Evolutionary conservation across 2,113 vertebrate genomes (phyloP).

Genomic region (Panthera tigris): DNA sequence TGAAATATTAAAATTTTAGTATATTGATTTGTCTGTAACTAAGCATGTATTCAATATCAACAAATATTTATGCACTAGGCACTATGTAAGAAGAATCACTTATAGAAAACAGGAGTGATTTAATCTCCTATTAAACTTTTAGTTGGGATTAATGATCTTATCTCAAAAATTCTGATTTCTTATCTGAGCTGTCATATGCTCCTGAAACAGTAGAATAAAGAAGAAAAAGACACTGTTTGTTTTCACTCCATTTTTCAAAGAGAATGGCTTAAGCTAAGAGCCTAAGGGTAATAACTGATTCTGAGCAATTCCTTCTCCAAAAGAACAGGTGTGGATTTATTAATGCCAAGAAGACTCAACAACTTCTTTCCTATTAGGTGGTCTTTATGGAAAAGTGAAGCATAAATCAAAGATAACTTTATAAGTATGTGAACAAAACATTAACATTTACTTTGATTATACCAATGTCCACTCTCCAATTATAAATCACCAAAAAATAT

Average conservation of each 20-base stretch:
- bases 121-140: neutral
- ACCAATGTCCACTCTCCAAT: neutral
- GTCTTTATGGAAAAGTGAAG: neutral
- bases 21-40: neutral
- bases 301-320: neutral
- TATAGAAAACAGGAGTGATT: constrained; percentile 12
- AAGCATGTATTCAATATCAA: neutral
- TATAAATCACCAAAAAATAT: neutral
- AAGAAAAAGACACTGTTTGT: neutral
- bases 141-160: constrained; percentile 12
- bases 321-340: neutral
- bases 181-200: neutral
- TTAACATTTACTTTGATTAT: neutral
- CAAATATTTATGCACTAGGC: neutral
- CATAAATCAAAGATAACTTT: neutral
- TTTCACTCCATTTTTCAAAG: constrained; percentile 44
- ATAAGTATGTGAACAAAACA: neutral
- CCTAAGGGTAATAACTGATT: neutral
- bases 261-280: neutral
- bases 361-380: neutral
- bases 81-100: neutral
- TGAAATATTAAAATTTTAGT: neutral
- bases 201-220: constrained; percentile 18
- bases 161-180: constrained; percentile 15
- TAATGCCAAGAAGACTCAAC: neutral